These are phyloP conservation scores for Bubo scandiacus DNA, from an alignment of 2,113 vertebrate genomes.

Conservation along the genomic window DNA sequence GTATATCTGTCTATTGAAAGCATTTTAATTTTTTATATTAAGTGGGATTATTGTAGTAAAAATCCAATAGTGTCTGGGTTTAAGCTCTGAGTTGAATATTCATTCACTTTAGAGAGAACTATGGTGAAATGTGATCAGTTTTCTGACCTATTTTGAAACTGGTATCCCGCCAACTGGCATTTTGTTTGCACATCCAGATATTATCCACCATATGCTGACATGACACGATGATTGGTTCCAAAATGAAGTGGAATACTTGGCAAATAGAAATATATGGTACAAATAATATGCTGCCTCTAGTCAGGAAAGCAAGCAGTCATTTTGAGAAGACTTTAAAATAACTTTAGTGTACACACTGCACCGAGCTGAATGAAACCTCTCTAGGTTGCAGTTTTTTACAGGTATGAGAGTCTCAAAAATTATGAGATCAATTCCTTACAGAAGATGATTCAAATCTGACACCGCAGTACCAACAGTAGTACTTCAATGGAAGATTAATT, in stretches of 20 bases:
- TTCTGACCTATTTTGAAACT: slow-evolving; percentile 67
- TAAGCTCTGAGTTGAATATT: slow-evolving; percentile 2
- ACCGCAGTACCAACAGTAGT: neutral
- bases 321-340: slow-evolving; percentile 38
- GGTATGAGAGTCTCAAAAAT: neutral
- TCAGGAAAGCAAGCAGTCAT: slow-evolving; percentile 36
- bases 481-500: slow-evolving; percentile 8
- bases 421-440: neutral
- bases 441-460: neutral
- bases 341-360: neutral
- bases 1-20: neutral
- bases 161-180: slow-evolving; percentile 58
- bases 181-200: slow-evolving; percentile 69
- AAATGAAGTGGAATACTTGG: slow-evolving; percentile 62
- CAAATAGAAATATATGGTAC: slow-evolving; percentile 65
- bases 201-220: slow-evolving; percentile 68
- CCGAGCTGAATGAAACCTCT: neutral
- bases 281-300: slow-evolving; percentile 56
- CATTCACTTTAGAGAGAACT: slow-evolving; percentile 31
- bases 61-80: neutral
- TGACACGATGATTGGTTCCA: slow-evolving; percentile 67
- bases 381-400: neutral
- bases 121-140: slow-evolving; percentile 46
- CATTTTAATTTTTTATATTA: neutral
- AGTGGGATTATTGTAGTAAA: neutral